These are phyloP conservation scores for Drosophila ochracea DNA, from an alignment of 2,888 invertebrate species.

Conservation along the genomic window DNA sequence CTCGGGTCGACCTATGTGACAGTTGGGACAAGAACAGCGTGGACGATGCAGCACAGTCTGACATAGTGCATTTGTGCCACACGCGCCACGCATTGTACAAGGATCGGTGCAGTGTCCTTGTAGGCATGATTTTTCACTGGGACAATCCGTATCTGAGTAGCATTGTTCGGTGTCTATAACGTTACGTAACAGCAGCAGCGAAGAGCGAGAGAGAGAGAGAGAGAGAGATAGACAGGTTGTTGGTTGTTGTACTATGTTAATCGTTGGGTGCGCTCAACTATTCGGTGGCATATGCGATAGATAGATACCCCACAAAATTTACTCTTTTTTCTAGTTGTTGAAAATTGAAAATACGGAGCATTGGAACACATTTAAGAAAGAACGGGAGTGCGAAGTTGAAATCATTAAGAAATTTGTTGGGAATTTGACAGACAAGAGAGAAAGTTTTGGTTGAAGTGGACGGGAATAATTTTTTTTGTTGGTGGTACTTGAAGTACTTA, in stretches of 20 bases:
- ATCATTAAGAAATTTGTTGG: constrained; percentile 15
- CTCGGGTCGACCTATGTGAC: constrained; percentile 93
- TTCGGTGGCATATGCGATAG: constrained; percentile 54
- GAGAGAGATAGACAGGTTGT: constrained; percentile 83
- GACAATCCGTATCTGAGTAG: constrained; percentile 95
- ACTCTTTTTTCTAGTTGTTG: constrained; percentile 19
- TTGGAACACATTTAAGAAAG: constrained; percentile 23
- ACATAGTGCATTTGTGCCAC: constrained; percentile 95
- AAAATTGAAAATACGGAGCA: constrained; percentile 5
- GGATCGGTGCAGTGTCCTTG: constrained; percentile 96
- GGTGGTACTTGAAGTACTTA: constrained; percentile 37
- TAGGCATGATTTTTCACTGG: constrained; percentile 96
- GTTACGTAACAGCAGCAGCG: constrained; percentile 68
- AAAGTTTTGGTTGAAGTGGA: constrained; percentile 42
- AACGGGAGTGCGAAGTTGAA: constrained; percentile 43
- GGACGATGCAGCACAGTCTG: constrained; percentile 93
- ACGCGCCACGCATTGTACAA: constrained; percentile 94
- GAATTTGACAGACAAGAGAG: constrained; percentile 40
- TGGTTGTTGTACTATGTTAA: constrained; percentile 71
- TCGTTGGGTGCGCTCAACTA: constrained; percentile 77
- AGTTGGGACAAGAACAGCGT: constrained; percentile 94
- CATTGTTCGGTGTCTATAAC: constrained; percentile 91
- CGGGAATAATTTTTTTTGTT: constrained; percentile 4
- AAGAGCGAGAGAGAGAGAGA: constrained; percentile 69
- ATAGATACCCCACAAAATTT: constrained; percentile 52